Conservation (phyloP, 92 coral and sea anemone species). For the Zoanthus gigantus region DNA sequence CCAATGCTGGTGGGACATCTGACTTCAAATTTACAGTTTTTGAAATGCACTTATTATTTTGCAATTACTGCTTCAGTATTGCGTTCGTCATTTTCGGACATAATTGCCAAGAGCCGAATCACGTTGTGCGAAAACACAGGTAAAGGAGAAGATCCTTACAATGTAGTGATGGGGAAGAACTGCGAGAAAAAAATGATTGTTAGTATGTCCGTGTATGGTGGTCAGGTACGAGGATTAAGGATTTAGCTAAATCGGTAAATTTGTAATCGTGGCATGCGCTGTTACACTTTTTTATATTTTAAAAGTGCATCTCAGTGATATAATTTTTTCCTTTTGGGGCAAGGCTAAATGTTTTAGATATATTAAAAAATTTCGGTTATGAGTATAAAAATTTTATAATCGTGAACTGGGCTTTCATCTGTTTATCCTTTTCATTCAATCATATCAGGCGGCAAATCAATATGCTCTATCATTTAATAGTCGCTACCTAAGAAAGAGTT, state of each 20-base stretch:
- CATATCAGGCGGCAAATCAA: too few species aligned
- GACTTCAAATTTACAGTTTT: not conserved
- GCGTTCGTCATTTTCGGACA: constrained; percentile 49
- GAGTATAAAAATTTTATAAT: too few species aligned
- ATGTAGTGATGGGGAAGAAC: constrained; percentile 93
- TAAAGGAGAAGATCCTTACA: constrained; percentile 85
- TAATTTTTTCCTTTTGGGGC: too few species aligned
- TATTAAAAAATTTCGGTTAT: too few species aligned
- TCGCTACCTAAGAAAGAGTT: too few species aligned
- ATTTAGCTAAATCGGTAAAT: not conserved
- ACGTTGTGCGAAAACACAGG: constrained; percentile 97
- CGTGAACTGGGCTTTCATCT: too few species aligned
- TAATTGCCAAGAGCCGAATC: constrained; percentile 93
- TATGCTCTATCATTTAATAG: too few species aligned
- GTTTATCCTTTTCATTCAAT: too few species aligned
- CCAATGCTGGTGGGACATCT: not conserved
- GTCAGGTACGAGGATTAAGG: constrained; percentile 77
- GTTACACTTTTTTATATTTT: too few species aligned
- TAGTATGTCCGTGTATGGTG: constrained; percentile 87
- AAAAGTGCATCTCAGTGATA: too few species aligned
- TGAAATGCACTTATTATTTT: constrained; percentile 26
- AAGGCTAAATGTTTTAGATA: too few species aligned
- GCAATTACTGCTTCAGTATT: constrained; percentile 11
- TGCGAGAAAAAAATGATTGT: constrained; percentile 94
- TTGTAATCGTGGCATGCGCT: not conserved